Evolutionary conservation across 1,140 invertebrate genomes (phyloP).

Genomic region (Anastrepha obliqua): DNA sequence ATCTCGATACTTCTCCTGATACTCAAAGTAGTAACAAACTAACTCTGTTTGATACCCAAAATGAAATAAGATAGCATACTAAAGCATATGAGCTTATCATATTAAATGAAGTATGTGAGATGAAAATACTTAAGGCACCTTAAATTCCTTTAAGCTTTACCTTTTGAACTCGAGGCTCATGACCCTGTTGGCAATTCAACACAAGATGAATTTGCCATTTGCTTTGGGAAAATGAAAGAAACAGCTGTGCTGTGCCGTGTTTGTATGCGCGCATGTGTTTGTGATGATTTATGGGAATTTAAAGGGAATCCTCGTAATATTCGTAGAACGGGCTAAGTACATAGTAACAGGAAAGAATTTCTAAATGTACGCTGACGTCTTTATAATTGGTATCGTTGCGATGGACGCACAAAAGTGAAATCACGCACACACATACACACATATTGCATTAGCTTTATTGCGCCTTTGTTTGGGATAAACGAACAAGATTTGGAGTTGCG

Average conservation of each 20-base stretch:
- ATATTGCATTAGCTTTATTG: background rate
- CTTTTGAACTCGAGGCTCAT: conserved; percentile 12
- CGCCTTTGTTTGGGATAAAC: background rate
- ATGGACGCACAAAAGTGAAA: background rate
- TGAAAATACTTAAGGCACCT: background rate
- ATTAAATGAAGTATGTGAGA: background rate
- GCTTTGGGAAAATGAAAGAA: background rate
- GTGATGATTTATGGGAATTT: background rate
- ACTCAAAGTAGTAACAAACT: too few relatives aligned
- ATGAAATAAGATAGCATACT: background rate
- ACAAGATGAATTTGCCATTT: too few relatives aligned
- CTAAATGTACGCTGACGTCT: background rate
- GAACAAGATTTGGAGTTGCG: background rate
- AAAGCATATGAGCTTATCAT: background rate
- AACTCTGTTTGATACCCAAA: too few relatives aligned
- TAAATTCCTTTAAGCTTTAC: conserved; percentile 17
- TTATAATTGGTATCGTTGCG: background rate
- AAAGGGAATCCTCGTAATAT: background rate
- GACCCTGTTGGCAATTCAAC: background rate
- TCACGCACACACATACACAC: background rate
- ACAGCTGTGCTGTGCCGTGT: too few relatives aligned
- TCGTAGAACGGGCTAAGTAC: background rate
- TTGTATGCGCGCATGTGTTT: too few relatives aligned
- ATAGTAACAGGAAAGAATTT: background rate
- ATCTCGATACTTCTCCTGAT: too few relatives aligned